Conservation (phyloP, 2,888 invertebrate species). For the Melieria crassipennis region DNA sequence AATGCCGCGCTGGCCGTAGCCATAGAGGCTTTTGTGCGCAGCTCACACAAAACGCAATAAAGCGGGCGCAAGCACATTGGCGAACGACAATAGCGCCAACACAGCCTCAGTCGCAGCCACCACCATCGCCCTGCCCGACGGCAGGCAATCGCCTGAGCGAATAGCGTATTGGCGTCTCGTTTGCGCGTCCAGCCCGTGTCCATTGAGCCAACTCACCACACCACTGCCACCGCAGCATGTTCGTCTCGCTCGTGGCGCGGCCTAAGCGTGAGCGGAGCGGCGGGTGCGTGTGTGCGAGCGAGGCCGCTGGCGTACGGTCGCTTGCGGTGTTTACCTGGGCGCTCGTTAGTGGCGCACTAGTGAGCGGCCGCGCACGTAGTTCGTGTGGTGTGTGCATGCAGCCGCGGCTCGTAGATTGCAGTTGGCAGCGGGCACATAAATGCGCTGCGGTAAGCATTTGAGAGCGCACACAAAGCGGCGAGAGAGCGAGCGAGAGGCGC, state of each 20-base stretch:
- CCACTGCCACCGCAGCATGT: too few relatives aligned
- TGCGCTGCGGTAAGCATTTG: slow-evolving; percentile 17
- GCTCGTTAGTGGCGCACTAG: slow-evolving; percentile 4
- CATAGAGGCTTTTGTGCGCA: neutral
- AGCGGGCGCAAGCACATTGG: slow-evolving; percentile 26
- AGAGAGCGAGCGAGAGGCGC: slow-evolving; percentile 26
- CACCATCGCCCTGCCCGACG: slow-evolving; percentile 18
- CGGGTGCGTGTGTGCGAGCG: neutral
- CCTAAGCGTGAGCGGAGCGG: too few relatives aligned
- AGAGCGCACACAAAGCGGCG: slow-evolving; percentile 22
- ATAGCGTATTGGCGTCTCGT: slow-evolving; percentile 23
- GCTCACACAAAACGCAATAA: slow-evolving; percentile 25
- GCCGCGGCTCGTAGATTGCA: slow-evolving; percentile 7
- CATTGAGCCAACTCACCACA: too few relatives aligned
- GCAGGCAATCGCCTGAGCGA: slow-evolving; percentile 12
- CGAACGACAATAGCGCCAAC: slow-evolving; percentile 26
- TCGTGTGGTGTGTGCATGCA: slow-evolving; percentile 9
- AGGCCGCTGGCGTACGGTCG: neutral
- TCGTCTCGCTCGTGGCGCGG: too few relatives aligned
- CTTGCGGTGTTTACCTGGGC: too few relatives aligned
- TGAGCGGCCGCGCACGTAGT: neutral
- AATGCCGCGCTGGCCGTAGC: too few relatives aligned
- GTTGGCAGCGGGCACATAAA: slow-evolving; percentile 7
- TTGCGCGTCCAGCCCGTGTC: neutral
- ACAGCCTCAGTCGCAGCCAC: neutral